Evolutionary conservation across 2,888 invertebrate species (phyloP).

Genomic region (Aquatica leii): DNA sequence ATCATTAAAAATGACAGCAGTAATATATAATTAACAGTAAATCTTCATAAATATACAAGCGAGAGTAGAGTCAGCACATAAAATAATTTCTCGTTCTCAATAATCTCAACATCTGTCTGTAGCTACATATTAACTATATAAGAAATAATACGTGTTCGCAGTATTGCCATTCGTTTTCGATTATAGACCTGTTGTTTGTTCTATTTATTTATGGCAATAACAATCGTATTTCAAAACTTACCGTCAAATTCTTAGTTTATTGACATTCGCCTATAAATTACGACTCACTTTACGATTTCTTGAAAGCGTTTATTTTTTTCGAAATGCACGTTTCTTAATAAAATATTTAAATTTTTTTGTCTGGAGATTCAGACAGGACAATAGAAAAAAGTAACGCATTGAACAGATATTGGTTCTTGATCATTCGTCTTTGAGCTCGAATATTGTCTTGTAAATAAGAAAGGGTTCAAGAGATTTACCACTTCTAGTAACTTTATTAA

Average conservation of each 20-base stretch:
- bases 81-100: background rate
- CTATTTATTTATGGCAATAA: background rate
- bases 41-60: slow-evolving; percentile 1
- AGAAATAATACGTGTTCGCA: background rate
- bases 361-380: background rate
- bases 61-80: background rate
- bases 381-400: background rate
- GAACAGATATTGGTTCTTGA: slow-evolving; percentile 40
- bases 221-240: too few species aligned
- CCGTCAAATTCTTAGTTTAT: too few species aligned
- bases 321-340: too few species aligned
- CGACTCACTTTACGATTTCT: too few species aligned
- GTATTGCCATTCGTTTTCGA: background rate
- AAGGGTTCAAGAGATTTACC: slow-evolving; percentile 27
- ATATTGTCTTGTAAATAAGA: slow-evolving; percentile 35
- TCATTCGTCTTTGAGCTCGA: slow-evolving; percentile 39
- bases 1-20: slow-evolving; percentile 1
- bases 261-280: too few species aligned
- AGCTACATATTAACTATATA: background rate
- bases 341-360: too few species aligned
- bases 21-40: slow-evolving; percentile 7
- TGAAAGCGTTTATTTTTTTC: too few species aligned
- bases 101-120: background rate
- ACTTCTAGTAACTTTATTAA: slow-evolving; percentile 38
- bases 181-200: background rate